phyloP scores from a whole-genome alignment of 1,140 invertebrate genomes.

The Trigoniulus corallinus region DNA sequence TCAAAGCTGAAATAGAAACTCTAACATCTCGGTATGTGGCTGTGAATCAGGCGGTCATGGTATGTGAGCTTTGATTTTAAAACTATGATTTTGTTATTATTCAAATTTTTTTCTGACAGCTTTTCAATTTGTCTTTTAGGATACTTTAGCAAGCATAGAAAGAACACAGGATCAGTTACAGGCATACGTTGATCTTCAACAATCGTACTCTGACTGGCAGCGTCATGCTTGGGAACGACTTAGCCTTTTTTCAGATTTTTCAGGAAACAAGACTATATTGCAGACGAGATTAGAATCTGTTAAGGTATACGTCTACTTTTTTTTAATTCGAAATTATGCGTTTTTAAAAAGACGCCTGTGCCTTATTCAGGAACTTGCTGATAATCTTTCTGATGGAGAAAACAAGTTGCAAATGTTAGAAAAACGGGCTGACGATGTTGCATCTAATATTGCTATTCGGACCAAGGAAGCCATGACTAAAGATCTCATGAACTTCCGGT shows the following conservation, averaged over 20 bases:
- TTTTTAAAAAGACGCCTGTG: not conserved
- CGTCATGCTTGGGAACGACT: slow-evolving; percentile 72
- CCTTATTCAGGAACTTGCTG: slow-evolving; percentile 40
- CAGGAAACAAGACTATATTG: slow-evolving; percentile 57
- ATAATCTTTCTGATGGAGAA: slow-evolving; percentile 52
- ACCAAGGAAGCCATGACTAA: slow-evolving; percentile 41
- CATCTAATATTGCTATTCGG: not conserved
- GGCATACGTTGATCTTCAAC: slow-evolving; percentile 66
- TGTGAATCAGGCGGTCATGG: no score
- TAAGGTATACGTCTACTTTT: slow-evolving; percentile 21
- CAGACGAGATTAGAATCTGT: slow-evolving; percentile 55
- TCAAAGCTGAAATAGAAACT: not conserved
- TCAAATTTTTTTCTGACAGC: not conserved
- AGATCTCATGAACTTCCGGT: slow-evolving; percentile 54
- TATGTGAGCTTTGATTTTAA: not conserved
- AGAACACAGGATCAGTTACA: slow-evolving; percentile 44
- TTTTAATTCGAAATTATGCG: not conserved
- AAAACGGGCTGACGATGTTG: slow-evolving; percentile 37
- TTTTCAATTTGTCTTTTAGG: no score
- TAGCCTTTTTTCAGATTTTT: slow-evolving; percentile 39
- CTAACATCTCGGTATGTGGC: no score
- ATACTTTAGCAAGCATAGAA: no score
- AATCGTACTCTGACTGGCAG: slow-evolving; percentile 66
- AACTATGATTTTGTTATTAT: not conserved
- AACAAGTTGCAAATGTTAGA: slow-evolving; percentile 48